Evolutionary conservation across 2,113 vertebrate genomes (phyloP), one percentile per base, ranked within the genome.

Genomic region (Struthidea cinerea): DNA sequence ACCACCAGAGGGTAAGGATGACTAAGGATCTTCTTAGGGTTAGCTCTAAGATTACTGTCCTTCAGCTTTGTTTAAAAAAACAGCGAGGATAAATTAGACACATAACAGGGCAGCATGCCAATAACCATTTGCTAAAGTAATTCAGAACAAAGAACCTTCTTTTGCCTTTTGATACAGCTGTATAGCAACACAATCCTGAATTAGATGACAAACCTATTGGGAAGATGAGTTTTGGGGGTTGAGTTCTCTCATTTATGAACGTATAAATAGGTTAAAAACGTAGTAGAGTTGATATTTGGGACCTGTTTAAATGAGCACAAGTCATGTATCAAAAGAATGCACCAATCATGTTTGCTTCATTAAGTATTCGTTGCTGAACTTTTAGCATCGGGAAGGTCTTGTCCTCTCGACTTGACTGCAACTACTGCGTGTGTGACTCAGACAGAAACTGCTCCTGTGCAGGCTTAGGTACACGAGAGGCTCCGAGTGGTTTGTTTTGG

Each of bases 1-100:
- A 99, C 98, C 53, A 97, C 98, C 10, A 97, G 98, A 92, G 99
- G 99, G 99, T 99, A 82, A 98, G 99, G 68, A 5, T 10, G 15
- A 4, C 27, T 14, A 11, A 53, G 61, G 32, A 18, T 11, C 39
- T 39, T 37, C 28, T 6, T 11, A 2, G 78, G 32, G 16, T n/a
- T 73, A 27, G 26, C 71, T 50, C 10, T 13, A 13, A 68, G 13
- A 67, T 80, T 41, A 4, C 30, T 44, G 49, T 56, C 69, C 41
- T 75, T 11, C 32, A 56, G 10, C 44, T 87, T 44, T 71, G 20
- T 32, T 81, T 59, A 12, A 37, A 65, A 42, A 46, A 13, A 0
- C 27, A 65, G 14, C 61, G 13, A 71, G 57, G 44, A 20, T 33
- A 65, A 83, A 41, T 53, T 32, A 46, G 49, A 53, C 27, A 3